A percentile compares a stretch with the other conserved stretches of the same genome.
phyloP scores from a whole-genome alignment of 2,888 invertebrate species.

The Drosophila siamana region DNA sequence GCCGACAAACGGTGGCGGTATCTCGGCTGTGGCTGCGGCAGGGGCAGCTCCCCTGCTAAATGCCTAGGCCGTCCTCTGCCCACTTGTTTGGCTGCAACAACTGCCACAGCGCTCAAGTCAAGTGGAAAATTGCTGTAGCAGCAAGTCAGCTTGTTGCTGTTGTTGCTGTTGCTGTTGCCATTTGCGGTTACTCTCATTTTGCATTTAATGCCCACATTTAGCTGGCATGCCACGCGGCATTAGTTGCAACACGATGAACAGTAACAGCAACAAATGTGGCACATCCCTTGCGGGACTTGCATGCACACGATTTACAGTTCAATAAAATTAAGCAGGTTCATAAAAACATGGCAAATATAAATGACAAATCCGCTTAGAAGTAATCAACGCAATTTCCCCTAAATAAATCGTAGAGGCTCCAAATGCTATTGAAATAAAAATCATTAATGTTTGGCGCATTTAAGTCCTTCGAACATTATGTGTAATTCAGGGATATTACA shows the following conservation, averaged over 20 bases:
- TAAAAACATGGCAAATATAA: background rate
- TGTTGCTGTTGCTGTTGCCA: slow-evolving; percentile 32
- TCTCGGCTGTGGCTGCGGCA: slow-evolving; percentile 31
- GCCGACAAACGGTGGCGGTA: slow-evolving; percentile 36
- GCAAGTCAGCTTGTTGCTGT: slow-evolving; percentile 7
- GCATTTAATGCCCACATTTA: slow-evolving; percentile 80
- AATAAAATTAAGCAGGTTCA: background rate
- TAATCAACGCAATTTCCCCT: background rate
- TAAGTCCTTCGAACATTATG: too few species aligned
- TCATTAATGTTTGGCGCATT: too few species aligned
- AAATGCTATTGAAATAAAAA: too few species aligned
- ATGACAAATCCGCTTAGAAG: background rate
- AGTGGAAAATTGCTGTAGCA: slow-evolving; percentile 79
- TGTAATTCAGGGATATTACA: slow-evolving; percentile 29
- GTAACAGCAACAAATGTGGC: slow-evolving; percentile 35
- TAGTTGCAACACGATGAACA: slow-evolving; percentile 45
- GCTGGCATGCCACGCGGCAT: slow-evolving; percentile 57
- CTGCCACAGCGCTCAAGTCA: slow-evolving; percentile 72
- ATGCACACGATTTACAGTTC: slow-evolving; percentile 12
- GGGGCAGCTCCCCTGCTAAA: slow-evolving; percentile 47
- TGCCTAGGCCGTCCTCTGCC: slow-evolving; percentile 65
- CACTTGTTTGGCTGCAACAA: slow-evolving; percentile 50
- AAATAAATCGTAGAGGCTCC: background rate
- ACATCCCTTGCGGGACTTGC: slow-evolving; percentile 27
- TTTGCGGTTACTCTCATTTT: slow-evolving; percentile 76